Conservation (phyloP, 2,797 vertebrate species). For the Paramormyrops hopkinsi region DNA sequence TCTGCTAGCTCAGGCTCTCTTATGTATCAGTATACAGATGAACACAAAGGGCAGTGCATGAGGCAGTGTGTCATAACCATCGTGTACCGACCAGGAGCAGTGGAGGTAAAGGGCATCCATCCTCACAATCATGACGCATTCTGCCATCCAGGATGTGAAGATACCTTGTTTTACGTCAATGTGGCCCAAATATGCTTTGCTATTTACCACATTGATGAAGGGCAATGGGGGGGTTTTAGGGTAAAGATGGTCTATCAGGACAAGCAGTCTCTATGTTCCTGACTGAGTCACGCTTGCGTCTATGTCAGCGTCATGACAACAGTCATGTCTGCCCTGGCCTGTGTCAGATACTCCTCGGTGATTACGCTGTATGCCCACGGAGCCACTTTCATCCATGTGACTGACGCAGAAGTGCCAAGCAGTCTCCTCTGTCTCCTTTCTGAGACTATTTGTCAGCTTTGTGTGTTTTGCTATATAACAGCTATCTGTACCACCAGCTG, state of each 20-base stretch:
- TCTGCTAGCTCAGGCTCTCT: background rate
- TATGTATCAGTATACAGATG: background rate
- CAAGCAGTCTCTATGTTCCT: background rate
- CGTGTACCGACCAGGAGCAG: background rate
- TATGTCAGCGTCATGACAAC: background rate
- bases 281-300: background rate
- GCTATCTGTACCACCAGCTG: background rate
- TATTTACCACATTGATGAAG: background rate
- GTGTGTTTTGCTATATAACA: slow-evolving; percentile 5
- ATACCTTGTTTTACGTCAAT: background rate
- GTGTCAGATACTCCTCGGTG: background rate
- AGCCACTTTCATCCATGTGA: background rate
- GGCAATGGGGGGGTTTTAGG: background rate
- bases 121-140: background rate
- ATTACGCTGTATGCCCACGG: background rate
- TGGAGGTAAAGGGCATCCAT: background rate
- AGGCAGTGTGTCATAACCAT: background rate
- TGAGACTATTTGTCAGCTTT: background rate
- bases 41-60: background rate
- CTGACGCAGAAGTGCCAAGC: background rate
- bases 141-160: background rate
- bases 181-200: background rate
- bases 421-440: background rate
- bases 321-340: background rate
- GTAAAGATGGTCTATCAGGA: background rate